These are phyloP conservation scores for Hippocampus barbouri DNA, from an alignment of 2,113 vertebrate species.

Conservation along the genomic window DNA sequence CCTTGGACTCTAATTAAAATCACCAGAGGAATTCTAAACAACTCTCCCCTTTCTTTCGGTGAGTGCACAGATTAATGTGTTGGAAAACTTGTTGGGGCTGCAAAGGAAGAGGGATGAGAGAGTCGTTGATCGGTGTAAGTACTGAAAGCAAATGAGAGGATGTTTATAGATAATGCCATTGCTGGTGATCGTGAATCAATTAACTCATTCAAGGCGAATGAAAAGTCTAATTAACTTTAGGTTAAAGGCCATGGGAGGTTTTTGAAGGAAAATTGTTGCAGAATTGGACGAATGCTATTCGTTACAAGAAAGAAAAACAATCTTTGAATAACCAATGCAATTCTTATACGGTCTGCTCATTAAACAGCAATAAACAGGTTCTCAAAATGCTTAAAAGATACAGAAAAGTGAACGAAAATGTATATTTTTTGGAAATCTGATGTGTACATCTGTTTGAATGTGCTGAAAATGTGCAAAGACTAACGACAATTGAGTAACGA, in stretches of 20 bases:
- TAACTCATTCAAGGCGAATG: slow-evolving; percentile 56
- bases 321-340: not conserved
- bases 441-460: too few relatives aligned
- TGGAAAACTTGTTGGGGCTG: slow-evolving; percentile 28
- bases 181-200: slow-evolving; percentile 58
- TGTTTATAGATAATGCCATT: slow-evolving; percentile 60
- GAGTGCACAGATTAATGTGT: slow-evolving; percentile 32
- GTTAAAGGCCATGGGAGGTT: slow-evolving; percentile 39
- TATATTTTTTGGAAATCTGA: too few relatives aligned
- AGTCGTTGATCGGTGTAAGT: slow-evolving; percentile 19
- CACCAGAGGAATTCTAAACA: slow-evolving; percentile 53
- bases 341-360: not conserved
- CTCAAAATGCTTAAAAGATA: not conserved
- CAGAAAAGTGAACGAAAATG: not conserved
- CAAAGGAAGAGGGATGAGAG: slow-evolving; percentile 14
- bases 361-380: not conserved
- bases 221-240: slow-evolving; percentile 64
- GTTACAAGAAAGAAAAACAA: not conserved
- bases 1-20: slow-evolving; percentile 67
- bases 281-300: slow-evolving; percentile 1
- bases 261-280: slow-evolving; percentile 6
- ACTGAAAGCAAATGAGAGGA: slow-evolving; percentile 54
- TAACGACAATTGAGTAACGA: too few relatives aligned
- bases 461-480: too few relatives aligned
- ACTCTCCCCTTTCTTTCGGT: slow-evolving; percentile 24